phyloP scores from a whole-genome alignment of 2,113 vertebrate species.

The Strigops habroptila region DNA sequence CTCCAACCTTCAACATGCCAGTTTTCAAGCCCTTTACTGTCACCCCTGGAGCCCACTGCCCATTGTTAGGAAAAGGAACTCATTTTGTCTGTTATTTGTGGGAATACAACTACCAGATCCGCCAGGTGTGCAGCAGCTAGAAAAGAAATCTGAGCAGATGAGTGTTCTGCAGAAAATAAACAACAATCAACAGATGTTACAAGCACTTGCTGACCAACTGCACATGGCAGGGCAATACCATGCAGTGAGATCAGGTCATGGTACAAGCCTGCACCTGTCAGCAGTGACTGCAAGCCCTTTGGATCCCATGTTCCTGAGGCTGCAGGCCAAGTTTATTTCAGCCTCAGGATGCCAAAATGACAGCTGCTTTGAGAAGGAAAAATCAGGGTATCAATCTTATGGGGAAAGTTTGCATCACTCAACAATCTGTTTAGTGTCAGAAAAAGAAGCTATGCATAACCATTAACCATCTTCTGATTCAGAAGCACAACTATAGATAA shows the following conservation, averaged over 20 bases:
- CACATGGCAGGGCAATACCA: background rate
- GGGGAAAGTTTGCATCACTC: background rate
- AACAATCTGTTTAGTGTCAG: background rate
- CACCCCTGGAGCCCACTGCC: background rate
- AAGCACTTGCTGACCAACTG: slow-evolving; percentile 14
- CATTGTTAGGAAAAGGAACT: background rate
- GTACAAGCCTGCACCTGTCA: background rate
- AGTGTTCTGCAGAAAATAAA: background rate
- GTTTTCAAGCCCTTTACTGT: background rate
- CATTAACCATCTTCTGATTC: background rate
- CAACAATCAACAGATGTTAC: background rate
- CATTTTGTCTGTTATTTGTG: background rate
- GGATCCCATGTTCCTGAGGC: background rate
- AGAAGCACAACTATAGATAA: background rate
- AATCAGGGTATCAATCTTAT: background rate
- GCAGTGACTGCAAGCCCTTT: background rate
- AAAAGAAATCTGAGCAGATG: background rate
- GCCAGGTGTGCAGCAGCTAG: background rate
- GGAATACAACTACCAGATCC: background rate
- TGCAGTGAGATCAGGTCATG: background rate
- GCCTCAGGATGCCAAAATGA: background rate
- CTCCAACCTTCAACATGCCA: background rate
- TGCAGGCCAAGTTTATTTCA: background rate
- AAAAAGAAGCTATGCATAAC: background rate
- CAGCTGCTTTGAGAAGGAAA: slow-evolving; percentile 22